phyloP scores from a whole-genome alignment of 2,113 vertebrate genomes.

The Tychaedon coryphoeus region DNA sequence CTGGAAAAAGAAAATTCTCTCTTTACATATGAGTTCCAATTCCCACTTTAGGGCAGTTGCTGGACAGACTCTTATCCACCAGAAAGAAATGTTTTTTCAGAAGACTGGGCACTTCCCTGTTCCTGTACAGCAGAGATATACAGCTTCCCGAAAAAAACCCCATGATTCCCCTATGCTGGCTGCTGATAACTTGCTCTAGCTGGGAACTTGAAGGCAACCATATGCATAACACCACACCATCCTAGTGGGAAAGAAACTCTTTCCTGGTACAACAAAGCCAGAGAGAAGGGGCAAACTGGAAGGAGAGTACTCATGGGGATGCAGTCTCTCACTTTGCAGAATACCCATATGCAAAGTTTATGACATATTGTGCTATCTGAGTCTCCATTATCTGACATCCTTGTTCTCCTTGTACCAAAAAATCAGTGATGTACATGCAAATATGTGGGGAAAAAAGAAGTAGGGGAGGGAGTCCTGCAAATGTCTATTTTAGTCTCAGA shows the following conservation, averaged over 20 bases:
- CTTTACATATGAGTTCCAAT: background rate
- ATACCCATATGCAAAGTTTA: background rate
- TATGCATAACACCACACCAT: background rate
- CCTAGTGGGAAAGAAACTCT: background rate
- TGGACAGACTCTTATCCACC: background rate
- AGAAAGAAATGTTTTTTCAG: background rate
- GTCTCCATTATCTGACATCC: fast-evolving
- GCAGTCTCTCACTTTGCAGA: background rate
- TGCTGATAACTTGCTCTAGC: background rate
- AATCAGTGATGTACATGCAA: background rate
- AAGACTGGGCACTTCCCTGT: background rate
- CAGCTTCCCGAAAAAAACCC: no score
- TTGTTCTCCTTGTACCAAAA: background rate
- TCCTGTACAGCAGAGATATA: background rate
- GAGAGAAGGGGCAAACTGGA: background rate
- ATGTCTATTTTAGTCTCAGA: background rate
- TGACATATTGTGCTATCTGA: background rate
- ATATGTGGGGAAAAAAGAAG: background rate
- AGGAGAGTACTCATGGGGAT: fast-evolving
- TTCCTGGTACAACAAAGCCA: background rate
- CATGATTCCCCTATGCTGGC: background rate
- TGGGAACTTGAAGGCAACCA: background rate
- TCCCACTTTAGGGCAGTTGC: background rate
- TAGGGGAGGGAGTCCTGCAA: background rate
- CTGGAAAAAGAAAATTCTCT: background rate